phyloP scores from a whole-genome alignment of 2,113 vertebrate species.

The Calcarius ornatus region DNA sequence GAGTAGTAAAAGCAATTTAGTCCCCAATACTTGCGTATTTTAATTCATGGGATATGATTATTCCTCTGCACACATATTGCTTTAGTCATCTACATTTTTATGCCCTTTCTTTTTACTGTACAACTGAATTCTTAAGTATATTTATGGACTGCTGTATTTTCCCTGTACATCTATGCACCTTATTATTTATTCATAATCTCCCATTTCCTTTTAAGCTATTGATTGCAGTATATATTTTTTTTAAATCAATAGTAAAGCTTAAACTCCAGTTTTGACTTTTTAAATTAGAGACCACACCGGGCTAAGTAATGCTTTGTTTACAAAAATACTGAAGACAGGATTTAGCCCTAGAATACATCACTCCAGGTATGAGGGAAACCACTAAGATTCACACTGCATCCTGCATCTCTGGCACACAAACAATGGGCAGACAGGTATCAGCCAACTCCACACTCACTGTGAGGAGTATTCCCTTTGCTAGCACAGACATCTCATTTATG shows the following conservation, averaged over 20 bases:
- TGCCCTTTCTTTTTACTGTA: conserved; percentile 30
- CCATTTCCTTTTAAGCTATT: neutral
- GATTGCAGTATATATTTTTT: conserved; percentile 3
- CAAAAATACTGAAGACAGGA: neutral
- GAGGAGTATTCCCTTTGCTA: neutral
- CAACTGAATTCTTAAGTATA: conserved; percentile 9
- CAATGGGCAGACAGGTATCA: neutral
- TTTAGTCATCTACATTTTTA: conserved; percentile 61
- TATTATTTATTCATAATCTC: conserved; percentile 53
- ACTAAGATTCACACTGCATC: neutral
- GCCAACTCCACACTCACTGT: accelerated
- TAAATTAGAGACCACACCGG: neutral
- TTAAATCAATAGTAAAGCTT: neutral
- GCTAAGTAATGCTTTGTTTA: neutral
- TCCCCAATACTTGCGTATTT: conserved; percentile 20
- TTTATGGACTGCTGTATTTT: conserved; percentile 48
- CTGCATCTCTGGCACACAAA: neutral
- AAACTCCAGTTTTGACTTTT: neutral
- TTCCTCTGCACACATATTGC: conserved; percentile 50
- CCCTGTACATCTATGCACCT: conserved; percentile 12
- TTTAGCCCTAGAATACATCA: neutral
- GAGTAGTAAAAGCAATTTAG: conserved; percentile 58
- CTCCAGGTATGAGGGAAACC: neutral
- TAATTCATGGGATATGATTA: conserved; percentile 47
- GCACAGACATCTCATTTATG: neutral